phyloP scores from a whole-genome alignment of 2,113 vertebrate genomes.

The Nibea coibor region DNA sequence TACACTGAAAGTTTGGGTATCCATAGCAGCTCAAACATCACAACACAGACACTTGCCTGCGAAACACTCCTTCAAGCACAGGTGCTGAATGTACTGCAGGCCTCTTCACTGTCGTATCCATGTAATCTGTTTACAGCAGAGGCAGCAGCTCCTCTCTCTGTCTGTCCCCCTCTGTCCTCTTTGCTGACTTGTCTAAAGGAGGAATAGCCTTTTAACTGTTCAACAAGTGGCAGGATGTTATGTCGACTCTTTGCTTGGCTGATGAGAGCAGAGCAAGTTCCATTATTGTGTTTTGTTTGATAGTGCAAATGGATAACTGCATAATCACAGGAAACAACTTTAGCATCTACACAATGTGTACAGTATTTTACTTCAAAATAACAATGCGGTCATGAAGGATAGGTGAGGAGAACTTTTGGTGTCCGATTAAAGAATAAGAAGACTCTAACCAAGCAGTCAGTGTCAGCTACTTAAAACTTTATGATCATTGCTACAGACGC shows the following conservation, averaged over 20 bases:
- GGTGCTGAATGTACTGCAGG: constrained; percentile 46
- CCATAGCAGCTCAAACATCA: constrained; percentile 61
- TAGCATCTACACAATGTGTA: background rate
- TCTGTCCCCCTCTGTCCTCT: background rate
- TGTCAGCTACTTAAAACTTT: background rate
- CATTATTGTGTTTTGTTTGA: constrained; percentile 51
- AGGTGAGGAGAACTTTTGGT: background rate
- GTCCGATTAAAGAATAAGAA: background rate
- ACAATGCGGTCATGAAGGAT: background rate
- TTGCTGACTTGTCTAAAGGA: constrained; percentile 43
- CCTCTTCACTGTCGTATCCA: constrained; percentile 31
- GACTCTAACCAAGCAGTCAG: background rate
- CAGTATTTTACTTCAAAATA: background rate
- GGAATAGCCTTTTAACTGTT: constrained; percentile 40
- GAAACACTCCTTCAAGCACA: constrained; percentile 42
- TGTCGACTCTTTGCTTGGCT: constrained; percentile 38
- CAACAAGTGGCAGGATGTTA: constrained; percentile 54
- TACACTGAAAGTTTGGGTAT: constrained; percentile 40
- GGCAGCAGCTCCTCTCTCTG: background rate
- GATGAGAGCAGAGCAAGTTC: constrained; percentile 37
- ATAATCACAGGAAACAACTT: constrained; percentile 41
- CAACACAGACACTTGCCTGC: constrained; percentile 41
- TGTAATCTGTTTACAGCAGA: constrained; percentile 43
- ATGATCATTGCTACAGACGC: background rate
- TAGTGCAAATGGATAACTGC: constrained; percentile 41